A percentile compares a stretch with the other conserved stretches of the same genome.
Conservation (phyloP, 2,797 vertebrate species). For the Aeoliscus strigatus region DNA sequence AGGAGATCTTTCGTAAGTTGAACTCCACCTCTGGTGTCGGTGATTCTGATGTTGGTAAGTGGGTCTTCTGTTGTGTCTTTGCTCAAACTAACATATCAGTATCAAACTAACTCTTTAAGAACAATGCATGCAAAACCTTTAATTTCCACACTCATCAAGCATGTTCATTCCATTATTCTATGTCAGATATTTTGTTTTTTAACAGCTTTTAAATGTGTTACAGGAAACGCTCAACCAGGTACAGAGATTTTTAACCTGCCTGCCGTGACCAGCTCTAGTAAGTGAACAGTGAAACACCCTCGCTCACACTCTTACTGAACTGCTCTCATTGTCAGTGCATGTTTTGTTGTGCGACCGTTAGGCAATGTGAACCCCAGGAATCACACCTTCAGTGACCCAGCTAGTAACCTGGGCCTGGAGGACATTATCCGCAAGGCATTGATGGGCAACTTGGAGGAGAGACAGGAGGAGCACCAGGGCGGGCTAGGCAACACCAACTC, state of each 20-base stretch:
- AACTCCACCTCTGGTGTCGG: constrained; percentile 93
- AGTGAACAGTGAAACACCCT: constrained; percentile 43
- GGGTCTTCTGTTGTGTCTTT: constrained; percentile 47
- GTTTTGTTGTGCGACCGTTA: constrained; percentile 55
- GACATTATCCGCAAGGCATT: constrained; percentile 98
- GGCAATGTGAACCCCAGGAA: constrained; percentile 88
- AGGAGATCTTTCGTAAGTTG: constrained; percentile 99
- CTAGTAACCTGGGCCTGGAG: constrained; percentile 95
- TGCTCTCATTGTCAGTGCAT: no score
- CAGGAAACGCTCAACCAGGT: constrained; percentile 95
- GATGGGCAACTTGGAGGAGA: constrained; percentile 96
- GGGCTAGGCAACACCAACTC: constrained; percentile 60
- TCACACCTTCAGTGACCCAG: constrained; percentile 93
- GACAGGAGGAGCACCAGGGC: constrained; percentile 86
- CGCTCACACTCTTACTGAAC: constrained; percentile 1
- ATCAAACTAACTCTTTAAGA: constrained; percentile 3
- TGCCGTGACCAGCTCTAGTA: constrained; percentile 94
- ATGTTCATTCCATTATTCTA: constrained; percentile 1
- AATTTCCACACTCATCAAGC: constrained; percentile 4
- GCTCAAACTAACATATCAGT: constrained; percentile 23
- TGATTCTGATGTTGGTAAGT: constrained; percentile 97
- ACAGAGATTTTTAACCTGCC: constrained; percentile 99
- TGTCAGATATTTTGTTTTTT: constrained; percentile 11
- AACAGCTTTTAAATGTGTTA: constrained; percentile 39
- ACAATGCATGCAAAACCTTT: constrained; percentile 9